phyloP scores from a whole-genome alignment of 2,113 vertebrate species.

The Chlamydotis undulata region DNA sequence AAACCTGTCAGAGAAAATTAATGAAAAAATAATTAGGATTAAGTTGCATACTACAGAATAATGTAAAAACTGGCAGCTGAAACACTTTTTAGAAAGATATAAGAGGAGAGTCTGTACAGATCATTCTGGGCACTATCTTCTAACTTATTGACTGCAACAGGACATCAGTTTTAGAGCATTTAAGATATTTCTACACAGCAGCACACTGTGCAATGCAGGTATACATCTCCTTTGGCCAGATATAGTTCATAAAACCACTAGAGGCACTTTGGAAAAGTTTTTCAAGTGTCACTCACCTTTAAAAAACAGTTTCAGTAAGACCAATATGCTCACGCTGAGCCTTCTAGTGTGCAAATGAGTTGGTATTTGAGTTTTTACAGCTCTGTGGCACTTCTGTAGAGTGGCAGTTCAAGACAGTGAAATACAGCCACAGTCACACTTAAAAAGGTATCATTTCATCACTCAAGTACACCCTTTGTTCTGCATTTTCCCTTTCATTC shows the following conservation, averaged over 20 bases:
- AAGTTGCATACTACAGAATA: neutral
- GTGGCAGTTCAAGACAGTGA: neutral
- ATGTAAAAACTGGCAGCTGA: neutral
- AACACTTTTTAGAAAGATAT: neutral
- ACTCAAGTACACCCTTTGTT: neutral
- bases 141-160: neutral
- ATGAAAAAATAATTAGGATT: neutral
- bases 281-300: neutral
- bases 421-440: neutral
- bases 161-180: neutral
- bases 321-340: accelerated
- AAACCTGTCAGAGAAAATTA: neutral
- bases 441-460: neutral
- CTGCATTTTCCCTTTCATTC: neutral
- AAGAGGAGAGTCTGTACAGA: neutral
- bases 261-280: neutral
- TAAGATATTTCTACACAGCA: neutral
- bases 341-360: neutral
- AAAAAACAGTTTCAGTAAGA: neutral
- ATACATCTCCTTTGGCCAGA: neutral
- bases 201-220: neutral
- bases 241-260: neutral
- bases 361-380: neutral
- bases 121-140: neutral
- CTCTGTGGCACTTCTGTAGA: neutral